These are phyloP conservation scores for Zoanthus sociatus DNA, from an alignment of 92 coral and sea anemone genomes.

Conservation along the genomic window DNA sequence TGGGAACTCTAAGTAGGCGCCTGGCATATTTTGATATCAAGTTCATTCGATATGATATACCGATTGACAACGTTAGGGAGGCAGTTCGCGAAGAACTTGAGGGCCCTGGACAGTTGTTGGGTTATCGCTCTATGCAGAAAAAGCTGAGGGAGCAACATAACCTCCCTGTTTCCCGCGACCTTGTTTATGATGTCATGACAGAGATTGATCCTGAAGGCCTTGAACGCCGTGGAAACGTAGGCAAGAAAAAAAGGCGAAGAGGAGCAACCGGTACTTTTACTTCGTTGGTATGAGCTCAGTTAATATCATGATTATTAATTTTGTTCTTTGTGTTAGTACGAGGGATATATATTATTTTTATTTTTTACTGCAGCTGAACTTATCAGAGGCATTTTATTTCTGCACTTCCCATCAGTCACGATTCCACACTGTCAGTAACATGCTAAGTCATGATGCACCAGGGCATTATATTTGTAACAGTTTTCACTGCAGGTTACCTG, in stretches of 20 bases:
- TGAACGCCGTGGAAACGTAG: constrained; percentile 45
- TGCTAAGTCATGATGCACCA: neutral
- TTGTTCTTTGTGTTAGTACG: constrained; percentile 10
- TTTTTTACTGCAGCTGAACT: constrained; percentile 7
- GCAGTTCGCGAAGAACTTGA: constrained; percentile 8
- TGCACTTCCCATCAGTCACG: constrained; percentile 12
- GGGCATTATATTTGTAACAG: neutral
- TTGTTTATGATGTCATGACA: constrained; percentile 47
- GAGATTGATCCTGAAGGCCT: constrained; percentile 48
- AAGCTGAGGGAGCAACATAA: constrained; percentile 49
- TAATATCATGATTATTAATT: neutral
- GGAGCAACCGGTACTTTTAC: constrained; percentile 51
- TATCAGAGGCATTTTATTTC: constrained; percentile 3
- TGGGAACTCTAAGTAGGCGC: constrained; percentile 49
- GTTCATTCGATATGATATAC: constrained; percentile 16
- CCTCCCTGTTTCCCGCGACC: constrained; percentile 34
- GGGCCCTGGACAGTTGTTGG: constrained; percentile 42
- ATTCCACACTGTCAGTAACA: neutral
- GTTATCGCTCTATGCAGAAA: constrained; percentile 43
- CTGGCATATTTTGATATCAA: constrained; percentile 32
- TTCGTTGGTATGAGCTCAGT: constrained; percentile 29
- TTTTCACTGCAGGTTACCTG: constrained; percentile 9
- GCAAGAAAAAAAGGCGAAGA: constrained; percentile 37
- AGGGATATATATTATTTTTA: constrained; percentile 11
- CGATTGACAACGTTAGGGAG: neutral